Base-by-base conservation (phyloP, 2,113 vertebrate genomes). In the Psettodes erumei region DNA sequence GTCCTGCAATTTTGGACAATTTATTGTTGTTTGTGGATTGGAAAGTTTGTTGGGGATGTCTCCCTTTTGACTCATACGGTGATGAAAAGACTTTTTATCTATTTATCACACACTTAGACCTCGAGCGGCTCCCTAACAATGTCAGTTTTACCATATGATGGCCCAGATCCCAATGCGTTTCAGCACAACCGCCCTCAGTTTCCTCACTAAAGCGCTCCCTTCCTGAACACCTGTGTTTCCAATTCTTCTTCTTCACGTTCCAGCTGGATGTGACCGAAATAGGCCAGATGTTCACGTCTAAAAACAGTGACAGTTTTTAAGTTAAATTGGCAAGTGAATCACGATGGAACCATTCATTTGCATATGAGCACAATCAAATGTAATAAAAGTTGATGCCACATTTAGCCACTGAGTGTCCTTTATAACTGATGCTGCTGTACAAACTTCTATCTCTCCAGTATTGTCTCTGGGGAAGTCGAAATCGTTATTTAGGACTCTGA, bases 151-250 rank as follows among this genome's bases (percentile, higher is more conserved):
- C 58, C 51, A 27, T 62, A 40, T 6, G 45, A 50, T 60, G 79
- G 58, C 72, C 80, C 51, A 40, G 33, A 61, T 77, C 67, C 67
- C 5, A 11, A 45, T 42, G 63, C 2, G 7, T 76, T 70, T 70
- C 43, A 75, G 15, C 48, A 65, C 28, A 30, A 32, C 65, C 40
- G 42, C 54, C 59, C 32, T 65, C 67, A n/a, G 61, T 33, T 81
- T 88, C 78, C 55, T 59, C 71, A 16, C 48, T 63, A 79, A 75
- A 84, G 38, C 6, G 19, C 40, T 75, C 51, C 60, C 71, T 89
- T 90, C 82, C 84, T 87, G 87, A 82, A 74, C 82, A 87, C 89
- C 87, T 89, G 90, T 21, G 71, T 81, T 86, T 86, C 65, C 69
- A 71, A 87, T 87, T 74, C 60, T 33, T 78, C 53, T 28, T 80